Evolutionary conservation across 2,113 vertebrate species (phyloP).

Genomic region (Colistium nudipinnis): DNA sequence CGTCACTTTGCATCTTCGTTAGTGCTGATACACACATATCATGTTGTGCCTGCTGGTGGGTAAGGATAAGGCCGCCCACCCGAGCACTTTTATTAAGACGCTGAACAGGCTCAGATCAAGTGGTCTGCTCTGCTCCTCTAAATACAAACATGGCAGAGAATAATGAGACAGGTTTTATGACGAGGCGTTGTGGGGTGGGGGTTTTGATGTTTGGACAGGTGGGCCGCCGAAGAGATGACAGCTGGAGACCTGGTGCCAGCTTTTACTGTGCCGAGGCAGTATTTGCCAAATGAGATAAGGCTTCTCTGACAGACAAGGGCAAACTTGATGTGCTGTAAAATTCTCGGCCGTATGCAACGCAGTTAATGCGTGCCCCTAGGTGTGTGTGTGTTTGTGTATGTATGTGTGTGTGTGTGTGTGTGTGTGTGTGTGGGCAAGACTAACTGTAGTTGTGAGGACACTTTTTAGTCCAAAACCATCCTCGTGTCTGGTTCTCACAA

Average conservation of each 20-base stretch:
- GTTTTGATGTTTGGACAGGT: constrained; percentile 64
- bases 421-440: constrained; percentile 1
- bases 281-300: constrained; percentile 69
- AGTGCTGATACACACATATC: constrained; percentile 18
- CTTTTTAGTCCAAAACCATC: too few species aligned
- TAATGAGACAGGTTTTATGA: constrained; percentile 63
- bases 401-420: constrained; percentile 1
- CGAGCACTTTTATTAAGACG: constrained; percentile 60
- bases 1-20: constrained; percentile 6
- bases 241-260: constrained; percentile 52
- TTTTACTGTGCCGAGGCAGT: constrained; percentile 47
- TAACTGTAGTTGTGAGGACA: too few species aligned
- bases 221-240: constrained; percentile 51
- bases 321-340: constrained; percentile 33
- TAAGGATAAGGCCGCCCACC: constrained; percentile 15
- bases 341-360: constrained; percentile 21
- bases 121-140: constrained; percentile 60
- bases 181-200: constrained; percentile 31
- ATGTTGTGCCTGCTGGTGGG: constrained; percentile 28
- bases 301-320: constrained; percentile 63
- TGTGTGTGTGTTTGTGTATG: neutral
- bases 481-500: too few species aligned
- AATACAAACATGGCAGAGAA: constrained; percentile 57
- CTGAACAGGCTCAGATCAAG: constrained; percentile 44
- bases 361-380: too few species aligned